Percentiles rank a stretch among this genome's conserved stretches.
phyloP scores from a whole-genome alignment of 1,140 invertebrate genomes.

The Lucilia sericata region DNA sequence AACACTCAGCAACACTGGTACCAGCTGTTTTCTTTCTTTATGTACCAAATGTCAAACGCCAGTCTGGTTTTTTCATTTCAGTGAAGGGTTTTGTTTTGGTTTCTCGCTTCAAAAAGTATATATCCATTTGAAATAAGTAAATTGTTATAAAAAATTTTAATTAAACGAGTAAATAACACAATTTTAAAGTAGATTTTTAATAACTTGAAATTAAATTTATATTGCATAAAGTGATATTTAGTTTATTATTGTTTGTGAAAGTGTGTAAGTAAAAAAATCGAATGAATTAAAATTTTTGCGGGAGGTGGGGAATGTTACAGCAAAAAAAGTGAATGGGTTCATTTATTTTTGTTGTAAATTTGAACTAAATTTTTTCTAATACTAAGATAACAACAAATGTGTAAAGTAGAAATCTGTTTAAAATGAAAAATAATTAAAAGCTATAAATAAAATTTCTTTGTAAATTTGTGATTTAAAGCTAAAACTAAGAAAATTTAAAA shows the following conservation, averaged over 20 bases:
- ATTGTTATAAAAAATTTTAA: background rate
- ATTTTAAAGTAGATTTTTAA: background rate
- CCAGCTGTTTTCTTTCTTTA: background rate
- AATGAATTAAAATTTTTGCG: background rate
- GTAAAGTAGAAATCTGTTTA: background rate
- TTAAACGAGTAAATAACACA: background rate
- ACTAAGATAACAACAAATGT: background rate
- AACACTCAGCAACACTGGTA: background rate
- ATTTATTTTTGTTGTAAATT: background rate
- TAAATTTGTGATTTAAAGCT: background rate
- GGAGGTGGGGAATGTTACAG: background rate
- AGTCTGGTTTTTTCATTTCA: background rate
- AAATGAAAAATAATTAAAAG: background rate
- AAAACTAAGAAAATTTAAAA: background rate
- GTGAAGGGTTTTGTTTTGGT: slow-evolving; percentile 38
- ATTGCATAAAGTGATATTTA: background rate
- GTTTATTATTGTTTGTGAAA: background rate
- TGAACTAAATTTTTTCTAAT: background rate
- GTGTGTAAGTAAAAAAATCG: background rate
- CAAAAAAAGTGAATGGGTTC: slow-evolving; percentile 13
- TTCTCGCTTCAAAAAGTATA: slow-evolving; percentile 6
- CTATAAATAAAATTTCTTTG: background rate
- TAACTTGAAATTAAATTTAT: background rate
- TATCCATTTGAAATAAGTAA: background rate
- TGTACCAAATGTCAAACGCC: slow-evolving; percentile 7